Conservation (phyloP, 2,888 invertebrate genomes). For the Acanthoscelides obtectus region DNA sequence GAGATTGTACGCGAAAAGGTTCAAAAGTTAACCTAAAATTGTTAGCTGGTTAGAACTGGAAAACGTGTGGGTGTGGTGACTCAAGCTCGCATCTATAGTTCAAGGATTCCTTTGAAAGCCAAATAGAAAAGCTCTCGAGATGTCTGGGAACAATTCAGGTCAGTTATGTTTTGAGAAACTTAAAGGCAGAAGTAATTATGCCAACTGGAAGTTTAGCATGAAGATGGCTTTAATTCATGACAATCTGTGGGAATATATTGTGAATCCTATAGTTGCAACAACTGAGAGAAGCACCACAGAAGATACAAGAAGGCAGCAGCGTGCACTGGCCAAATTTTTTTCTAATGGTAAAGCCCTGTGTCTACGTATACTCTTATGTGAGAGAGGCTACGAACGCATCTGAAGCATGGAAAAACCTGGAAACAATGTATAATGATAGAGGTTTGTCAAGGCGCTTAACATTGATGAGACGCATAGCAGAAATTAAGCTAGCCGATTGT, state of each 20-base stretch:
- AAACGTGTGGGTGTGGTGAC: no score
- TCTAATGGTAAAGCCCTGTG: constrained; percentile 7
- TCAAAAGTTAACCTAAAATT: no score
- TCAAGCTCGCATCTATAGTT: no score
- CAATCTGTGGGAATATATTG: not conserved
- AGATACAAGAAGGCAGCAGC: no score
- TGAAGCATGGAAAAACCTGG: constrained; percentile 2
- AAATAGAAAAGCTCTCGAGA: no score
- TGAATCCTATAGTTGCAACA: no score
- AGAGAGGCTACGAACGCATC: constrained; percentile 4
- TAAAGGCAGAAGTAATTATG: not conserved
- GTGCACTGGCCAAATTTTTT: constrained; percentile 10
- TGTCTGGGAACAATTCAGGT: no score
- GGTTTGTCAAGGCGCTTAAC: constrained; percentile 1
- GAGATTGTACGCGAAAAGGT: no score
- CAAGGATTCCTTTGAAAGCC: no score
- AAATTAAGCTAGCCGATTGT: constrained; percentile 3
- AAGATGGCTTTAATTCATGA: not conserved
- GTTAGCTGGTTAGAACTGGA: no score
- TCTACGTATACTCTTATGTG: constrained; percentile 6
- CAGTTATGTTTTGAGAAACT: not conserved
- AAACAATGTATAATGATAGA: constrained; percentile 8
- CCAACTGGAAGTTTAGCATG: not conserved
- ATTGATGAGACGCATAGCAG: not conserved
- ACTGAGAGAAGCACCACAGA: no score